Conservation (phyloP, 2,113 vertebrate genomes). For the Actinemys pallida region DNA sequence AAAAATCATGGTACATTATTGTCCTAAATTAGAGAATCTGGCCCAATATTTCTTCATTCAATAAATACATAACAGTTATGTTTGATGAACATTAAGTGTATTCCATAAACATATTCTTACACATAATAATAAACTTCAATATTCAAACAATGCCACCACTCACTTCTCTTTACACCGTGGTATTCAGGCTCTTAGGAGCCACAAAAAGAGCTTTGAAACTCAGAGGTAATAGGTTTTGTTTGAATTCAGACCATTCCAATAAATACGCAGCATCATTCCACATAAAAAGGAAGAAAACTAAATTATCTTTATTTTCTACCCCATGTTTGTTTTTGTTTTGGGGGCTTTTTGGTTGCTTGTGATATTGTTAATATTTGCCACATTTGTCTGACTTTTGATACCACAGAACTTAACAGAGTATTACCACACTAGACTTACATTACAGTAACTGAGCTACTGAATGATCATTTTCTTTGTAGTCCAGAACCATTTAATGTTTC, state of each 20-base stretch:
- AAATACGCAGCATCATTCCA: neutral
- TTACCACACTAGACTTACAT: neutral
- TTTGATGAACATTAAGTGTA: neutral
- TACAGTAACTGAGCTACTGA: slow-evolving; percentile 4
- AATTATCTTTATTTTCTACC: slow-evolving; percentile 1
- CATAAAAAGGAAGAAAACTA: neutral
- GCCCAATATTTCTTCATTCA: neutral
- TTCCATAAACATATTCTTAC: neutral
- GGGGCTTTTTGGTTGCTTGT: rapidly evolving
- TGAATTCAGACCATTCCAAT: neutral
- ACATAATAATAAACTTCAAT: neutral
- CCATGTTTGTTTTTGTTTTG: neutral
- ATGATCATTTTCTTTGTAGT: slow-evolving; percentile 15
- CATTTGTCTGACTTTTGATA: neutral
- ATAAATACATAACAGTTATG: neutral
- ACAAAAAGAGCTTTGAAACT: neutral
- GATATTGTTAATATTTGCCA: neutral
- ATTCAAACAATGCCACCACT: neutral
- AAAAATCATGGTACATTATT: neutral
- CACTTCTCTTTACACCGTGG: neutral
- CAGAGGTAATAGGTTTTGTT: neutral
- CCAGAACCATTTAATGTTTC: slow-evolving; percentile 40
- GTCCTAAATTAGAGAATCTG: neutral
- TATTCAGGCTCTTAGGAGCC: neutral
- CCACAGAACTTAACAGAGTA: neutral